Base-by-base conservation (phyloP, 1,140 invertebrate species). In the Zaprionus ornatus region DNA sequence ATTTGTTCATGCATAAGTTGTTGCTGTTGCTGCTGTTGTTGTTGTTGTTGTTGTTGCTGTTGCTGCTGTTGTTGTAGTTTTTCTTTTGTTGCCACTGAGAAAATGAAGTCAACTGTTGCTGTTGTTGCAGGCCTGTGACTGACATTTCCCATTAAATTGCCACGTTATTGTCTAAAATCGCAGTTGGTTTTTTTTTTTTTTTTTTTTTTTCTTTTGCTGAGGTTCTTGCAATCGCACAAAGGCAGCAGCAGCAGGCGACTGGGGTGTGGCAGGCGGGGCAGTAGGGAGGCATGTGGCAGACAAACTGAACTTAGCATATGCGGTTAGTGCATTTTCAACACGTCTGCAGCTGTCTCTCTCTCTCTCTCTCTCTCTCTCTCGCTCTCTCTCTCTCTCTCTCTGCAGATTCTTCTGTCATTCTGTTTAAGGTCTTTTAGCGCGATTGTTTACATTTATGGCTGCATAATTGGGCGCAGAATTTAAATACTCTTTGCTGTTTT, bases 361-460 rank as follows among this genome's bases (percentile, higher is more conserved):
- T 3, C 25, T 25, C 25, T 0, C 25, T 0, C 25, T 4, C 25
- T 5, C 29, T 27, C 35, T 4, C 19, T 40, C 13, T 25, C 37
- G 42, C 15, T 0, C 27, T 64, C 25, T 5, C 23, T 23, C 19
- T 48, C 29, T 35, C 12, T 35, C 15, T 17, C 32, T n/a, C 5
- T 40, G 75, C 70, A 67, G 68, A 57, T 37, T 78, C 61, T 63
- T 55, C 64, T 67, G 55, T 9, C 7, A 9, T 29, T 29, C 29
- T 29, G 42, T 83, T 88, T 87, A 88, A 80, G 83, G 83, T 80
- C 84, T 83, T 86, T 86, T 82, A 77, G 76, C 27, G 72, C 85
- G 85, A 88, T 88, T 88, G 84, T 88, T 88, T 90, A 88, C 84
- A 88, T 88, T 88, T 90, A 88, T 88, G 85, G 74, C 82, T 84